Base-by-base conservation (phyloP, 2,797 vertebrate genomes). In the Darevskia mixta region DNA sequence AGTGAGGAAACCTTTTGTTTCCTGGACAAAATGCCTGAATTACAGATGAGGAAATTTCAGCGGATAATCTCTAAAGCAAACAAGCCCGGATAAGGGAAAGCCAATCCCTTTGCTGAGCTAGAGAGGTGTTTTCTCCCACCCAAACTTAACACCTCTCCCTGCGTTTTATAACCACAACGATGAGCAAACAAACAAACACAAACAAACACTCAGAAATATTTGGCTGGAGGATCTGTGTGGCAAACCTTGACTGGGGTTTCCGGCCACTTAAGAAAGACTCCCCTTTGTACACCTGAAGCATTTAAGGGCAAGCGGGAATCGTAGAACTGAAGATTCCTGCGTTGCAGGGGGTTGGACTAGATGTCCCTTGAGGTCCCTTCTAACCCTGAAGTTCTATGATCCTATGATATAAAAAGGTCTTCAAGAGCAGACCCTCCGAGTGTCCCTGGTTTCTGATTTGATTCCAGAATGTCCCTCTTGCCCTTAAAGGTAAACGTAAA, bases 41-140 rank as follows among this genome's bases (percentile, higher is more conserved):
- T 87, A 88, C 81, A 87, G 87, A 94, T 83, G 87, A 89, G 81
- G 91, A 94, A 95, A 94, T 92, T 89, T 94, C 0, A 23, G 76
- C 35, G 92, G 94, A 92, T 91, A 93, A 86, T 86, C 93, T 95
- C 93, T 92, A 93, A 95, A 89, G 79, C 79, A 92, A 95, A 94
- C 94, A 95, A 43, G 1, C 1, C 3, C 6, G 23, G 18, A 13
- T n/a, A n/a, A 43, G 67, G 20, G 29, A 66, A 75, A 49, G 90
- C 89, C 89, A 91, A 85, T 83, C 85, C 38, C 90, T 86, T 55
- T 92, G 43, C 86, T 89, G 43, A 86, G 92, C 25, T 85, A 18
- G 87, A 87, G 71, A 86, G 1, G 32, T 25, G 67, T 79, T 92
- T 78, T 85, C 25, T 29, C 8, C 5, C 0, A 61, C 49, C n/a